Percentiles rank a stretch among this genome's conserved stretches.
Evolutionary conservation across 2,797 vertebrate genomes (phyloP).

Genomic region (Sebastes trivittatus): DNA sequence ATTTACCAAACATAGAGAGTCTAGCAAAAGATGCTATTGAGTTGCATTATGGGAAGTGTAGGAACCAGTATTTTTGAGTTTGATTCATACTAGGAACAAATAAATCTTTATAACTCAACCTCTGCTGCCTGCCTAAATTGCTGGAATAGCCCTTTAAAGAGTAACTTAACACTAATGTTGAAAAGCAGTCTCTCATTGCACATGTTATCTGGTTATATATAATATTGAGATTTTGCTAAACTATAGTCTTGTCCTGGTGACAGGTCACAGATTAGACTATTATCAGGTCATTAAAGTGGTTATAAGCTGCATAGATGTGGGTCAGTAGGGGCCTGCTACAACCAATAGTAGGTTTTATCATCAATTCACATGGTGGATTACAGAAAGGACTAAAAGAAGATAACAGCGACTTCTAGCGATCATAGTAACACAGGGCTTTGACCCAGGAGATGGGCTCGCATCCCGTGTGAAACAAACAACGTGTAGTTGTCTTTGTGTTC

Average conservation of each 20-base stretch:
- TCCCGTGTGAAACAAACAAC: too few species aligned
- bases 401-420: too few species aligned
- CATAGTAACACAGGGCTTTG: too few species aligned
- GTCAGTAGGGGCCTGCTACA: neutral
- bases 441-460: too few species aligned
- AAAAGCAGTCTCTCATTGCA: neutral
- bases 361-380: fast-evolving
- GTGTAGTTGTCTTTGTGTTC: too few species aligned
- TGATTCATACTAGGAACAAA: neutral
- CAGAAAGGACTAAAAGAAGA: too few species aligned
- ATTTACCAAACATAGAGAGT: neutral
- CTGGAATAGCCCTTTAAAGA: neutral
- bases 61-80: neutral
- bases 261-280: neutral
- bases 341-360: neutral
- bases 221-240: neutral
- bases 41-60: neutral
- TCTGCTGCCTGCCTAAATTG: too few species aligned
- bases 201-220: too few species aligned
- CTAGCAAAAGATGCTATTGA: neutral
- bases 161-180: neutral
- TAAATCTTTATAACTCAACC: too few species aligned
- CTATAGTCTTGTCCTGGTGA: neutral
- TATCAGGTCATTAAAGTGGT: neutral
- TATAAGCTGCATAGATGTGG: too few species aligned